Evolutionary conservation across 2,888 invertebrate genomes (phyloP).

Genomic region (Spialia ferax): DNA sequence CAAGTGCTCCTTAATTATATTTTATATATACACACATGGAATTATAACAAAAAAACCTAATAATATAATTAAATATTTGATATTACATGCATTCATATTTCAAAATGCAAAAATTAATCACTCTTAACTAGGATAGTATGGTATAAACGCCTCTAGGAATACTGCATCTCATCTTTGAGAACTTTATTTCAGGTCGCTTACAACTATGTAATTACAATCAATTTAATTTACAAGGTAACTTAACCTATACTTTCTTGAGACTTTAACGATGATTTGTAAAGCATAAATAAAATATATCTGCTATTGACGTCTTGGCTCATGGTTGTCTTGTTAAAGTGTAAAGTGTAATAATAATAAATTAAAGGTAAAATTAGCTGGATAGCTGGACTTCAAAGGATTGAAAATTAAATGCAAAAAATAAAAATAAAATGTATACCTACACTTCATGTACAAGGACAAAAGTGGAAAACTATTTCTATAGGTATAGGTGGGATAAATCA

Average conservation of each 20-base stretch:
- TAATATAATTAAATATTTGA: neutral
- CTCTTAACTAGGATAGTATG: constrained; percentile 52
- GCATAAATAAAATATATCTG: constrained; percentile 53
- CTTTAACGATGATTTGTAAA: constrained; percentile 56
- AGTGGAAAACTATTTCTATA: constrained; percentile 57
- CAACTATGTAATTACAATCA: constrained; percentile 41
- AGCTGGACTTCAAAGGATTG: constrained; percentile 53
- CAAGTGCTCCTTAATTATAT: constrained; percentile 30
- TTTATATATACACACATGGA: constrained; percentile 46
- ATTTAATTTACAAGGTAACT: constrained; percentile 54
- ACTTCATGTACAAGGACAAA: constrained; percentile 38
- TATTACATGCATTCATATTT: neutral
- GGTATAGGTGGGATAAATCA: constrained; percentile 74
- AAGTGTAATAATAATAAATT: constrained; percentile 62
- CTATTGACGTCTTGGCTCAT: constrained; percentile 60
- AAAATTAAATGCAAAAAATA: constrained; percentile 66
- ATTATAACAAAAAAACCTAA: constrained; percentile 46
- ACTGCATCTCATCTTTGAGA: constrained; percentile 62
- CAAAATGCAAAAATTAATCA: constrained; percentile 62
- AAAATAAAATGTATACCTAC: constrained; percentile 52
- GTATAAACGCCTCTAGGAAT: constrained; percentile 57
- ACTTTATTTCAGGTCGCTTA: constrained; percentile 43
- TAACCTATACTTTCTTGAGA: constrained; percentile 58
- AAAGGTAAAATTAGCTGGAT: no score
- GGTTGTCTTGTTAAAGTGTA: constrained; percentile 58